Evolutionary conservation across 2,888 invertebrate species (phyloP), one percentile per base, ranked within the genome.

Genomic region (Parnassius orleans): DNA sequence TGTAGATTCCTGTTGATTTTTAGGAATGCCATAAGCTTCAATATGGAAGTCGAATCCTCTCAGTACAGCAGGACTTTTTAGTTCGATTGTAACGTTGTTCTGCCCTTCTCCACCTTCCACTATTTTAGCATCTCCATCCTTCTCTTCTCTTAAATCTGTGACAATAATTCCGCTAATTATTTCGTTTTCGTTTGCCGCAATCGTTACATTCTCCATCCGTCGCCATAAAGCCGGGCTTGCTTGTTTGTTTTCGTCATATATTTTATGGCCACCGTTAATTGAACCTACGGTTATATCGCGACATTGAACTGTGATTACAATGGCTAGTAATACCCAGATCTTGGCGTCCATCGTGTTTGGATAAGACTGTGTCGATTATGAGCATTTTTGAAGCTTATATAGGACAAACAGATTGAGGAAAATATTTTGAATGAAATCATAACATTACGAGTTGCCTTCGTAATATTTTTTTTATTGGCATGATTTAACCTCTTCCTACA

Each of bases 141-240:
- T 90, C 50, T 83, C 80, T 43, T 80, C 76, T 57, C 90, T 79
- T 50, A 79, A 68, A 61, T 91, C 90, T 44, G 75, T 84, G 9
- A 90, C 72, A 33, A 77, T 70, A 9, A 90, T 72, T 50, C 73
- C 69, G 53, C 79, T 82, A 54, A 91, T 90, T 19, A 84, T 71
- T 70, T 87, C 83, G 24, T 73, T 72, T 3, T 78, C 74, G 1
- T 77, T 76, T 1, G 81, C 76, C 54, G 77, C 79, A 10, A 90
- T 72, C 1, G 86, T 84, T 0, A 88, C 63, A 50, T 79, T 83
- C 59, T 82, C 73, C 0, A 59, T 66, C 69, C 84, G 87, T 65
- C 73, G 77, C 87, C 87, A 88, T 57, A 89, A 76, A 0, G 86
- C 78, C 10, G 90, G 90, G 47, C 76, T 83, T 0, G 88, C 90